Base-by-base conservation (phyloP, 2,797 vertebrate species). In the Enteromius trimaculatus region DNA sequence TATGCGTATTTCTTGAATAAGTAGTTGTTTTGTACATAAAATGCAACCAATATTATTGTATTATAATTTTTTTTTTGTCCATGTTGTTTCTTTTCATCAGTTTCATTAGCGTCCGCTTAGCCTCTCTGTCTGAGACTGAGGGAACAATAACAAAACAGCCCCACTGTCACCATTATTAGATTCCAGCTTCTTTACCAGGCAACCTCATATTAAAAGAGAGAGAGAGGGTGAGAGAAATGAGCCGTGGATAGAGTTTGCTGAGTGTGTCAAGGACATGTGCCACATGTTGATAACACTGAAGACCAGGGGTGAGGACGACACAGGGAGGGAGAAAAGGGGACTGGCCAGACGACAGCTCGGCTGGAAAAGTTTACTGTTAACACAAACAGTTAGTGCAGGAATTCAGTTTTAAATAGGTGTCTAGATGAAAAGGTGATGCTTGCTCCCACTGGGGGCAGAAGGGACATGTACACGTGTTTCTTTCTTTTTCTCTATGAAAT, bases 91-190 rank as follows among this genome's bases (percentile, higher is more conserved):
- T 96, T 96, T 95, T 96, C 96, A 96, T 97, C 98, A 97, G 96
- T 97, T 98, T 98, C 96, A 97, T 98, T 98, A 98, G 94, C 95
- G 95, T 95, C 95, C 95, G 95, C 94, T 94, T 95, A 96, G 95
- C 94, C 94, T 95, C 95, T 95, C 95, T 96, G 94, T 95, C 94
- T 95, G 91, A 91, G 93, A 92, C 93, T 90, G 91, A 91, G 93
- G 95, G 96, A 95, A 94, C 94, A 96, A 96, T 94, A 96, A 95
- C 93, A 97, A 96, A 96, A 96, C 93, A 94, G 90, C 96, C 96
- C 95, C 95, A 96, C 97, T 97, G 97, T 97, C 97, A 98, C 96
- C 97, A 95, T 99, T 98, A 99, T 98, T 99, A 98, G 97, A 99
- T 98, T 98, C 97, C 95, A 97, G 92, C 11, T 94, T 94, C 96